phyloP scores from a whole-genome alignment of 2,797 vertebrate genomes.

The Chloroceryle inda region DNA sequence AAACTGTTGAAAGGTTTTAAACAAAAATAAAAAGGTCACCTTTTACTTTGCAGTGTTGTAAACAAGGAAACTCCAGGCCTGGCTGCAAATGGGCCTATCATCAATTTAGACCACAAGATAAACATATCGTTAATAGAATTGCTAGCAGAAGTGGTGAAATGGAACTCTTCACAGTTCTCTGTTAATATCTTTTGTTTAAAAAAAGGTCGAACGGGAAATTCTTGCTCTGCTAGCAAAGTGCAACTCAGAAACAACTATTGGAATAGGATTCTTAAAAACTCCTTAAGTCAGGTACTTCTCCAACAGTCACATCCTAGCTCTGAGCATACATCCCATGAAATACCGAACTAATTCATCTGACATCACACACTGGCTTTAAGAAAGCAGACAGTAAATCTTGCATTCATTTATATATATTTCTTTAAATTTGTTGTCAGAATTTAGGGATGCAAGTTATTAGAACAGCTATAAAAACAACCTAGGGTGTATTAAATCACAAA shows the following conservation, averaged over 20 bases:
- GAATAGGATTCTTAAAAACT: background rate
- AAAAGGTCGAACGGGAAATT: constrained; percentile 15
- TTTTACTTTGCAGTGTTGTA: constrained; percentile 75
- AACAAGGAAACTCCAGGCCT: constrained; percentile 72
- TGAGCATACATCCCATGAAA: constrained; percentile 16
- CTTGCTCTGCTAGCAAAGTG: constrained; percentile 52
- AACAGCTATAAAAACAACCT: constrained; percentile 41
- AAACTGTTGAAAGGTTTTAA: constrained; percentile 80
- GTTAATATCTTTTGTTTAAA: constrained; percentile 45
- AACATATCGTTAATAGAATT: constrained; percentile 58
- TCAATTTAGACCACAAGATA: constrained; percentile 74
- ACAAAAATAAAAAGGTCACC: constrained; percentile 69
- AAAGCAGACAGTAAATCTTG: constrained; percentile 41
- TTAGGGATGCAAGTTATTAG: constrained; percentile 41
- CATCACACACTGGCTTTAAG: constrained; percentile 15
- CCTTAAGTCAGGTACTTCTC: background rate
- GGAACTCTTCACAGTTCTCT: background rate
- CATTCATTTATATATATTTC: constrained; percentile 43
- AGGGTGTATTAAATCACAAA: background rate
- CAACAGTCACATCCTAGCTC: constrained; percentile 43
- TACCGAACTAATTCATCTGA: constrained; percentile 30
- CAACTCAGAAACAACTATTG: constrained; percentile 38
- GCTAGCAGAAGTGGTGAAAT: constrained; percentile 60
- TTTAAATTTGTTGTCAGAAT: constrained; percentile 23
- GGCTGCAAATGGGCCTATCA: constrained; percentile 71